Percentiles rank a stretch among this genome's conserved stretches.
phyloP scores from a whole-genome alignment of 2,888 invertebrate species.

The Ptychoptera albimana region DNA sequence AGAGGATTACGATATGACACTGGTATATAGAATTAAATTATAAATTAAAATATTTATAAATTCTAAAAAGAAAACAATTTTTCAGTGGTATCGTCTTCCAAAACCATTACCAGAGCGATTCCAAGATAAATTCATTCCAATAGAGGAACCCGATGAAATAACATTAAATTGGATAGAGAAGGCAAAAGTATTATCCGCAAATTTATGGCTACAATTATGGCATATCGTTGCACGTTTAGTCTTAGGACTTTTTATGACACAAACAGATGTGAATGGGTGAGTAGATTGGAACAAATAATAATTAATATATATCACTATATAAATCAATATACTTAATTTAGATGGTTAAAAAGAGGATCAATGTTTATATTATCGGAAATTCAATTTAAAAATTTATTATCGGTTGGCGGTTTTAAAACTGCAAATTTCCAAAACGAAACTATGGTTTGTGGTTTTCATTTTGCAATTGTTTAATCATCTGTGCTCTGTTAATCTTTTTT shows the following conservation, averaged over 20 bases:
- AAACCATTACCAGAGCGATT: constrained; percentile 20
- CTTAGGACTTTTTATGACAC: constrained; percentile 79
- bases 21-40: constrained; percentile 22
- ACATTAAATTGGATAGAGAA: constrained; percentile 26
- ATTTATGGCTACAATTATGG: constrained; percentile 74
- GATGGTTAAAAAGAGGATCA: constrained; percentile 63
- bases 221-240: constrained; percentile 75
- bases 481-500: neutral
- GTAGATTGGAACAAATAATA: constrained; percentile 43
- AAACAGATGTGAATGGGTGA: constrained; percentile 93
- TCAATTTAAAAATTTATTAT: constrained; percentile 14
- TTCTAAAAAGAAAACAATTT: neutral
- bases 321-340: constrained; percentile 2
- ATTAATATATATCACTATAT: neutral
- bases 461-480: neutral
- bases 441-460: neutral
- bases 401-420: constrained; percentile 21
- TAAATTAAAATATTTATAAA: neutral
- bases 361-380: constrained; percentile 76
- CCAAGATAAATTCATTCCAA: constrained; percentile 24
- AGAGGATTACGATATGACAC: constrained; percentile 26
- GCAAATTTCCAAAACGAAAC: constrained; percentile 10
- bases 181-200: constrained; percentile 24
- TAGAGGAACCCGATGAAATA: constrained; percentile 23
- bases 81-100: constrained; percentile 26